phyloP scores from a whole-genome alignment of 2,888 invertebrate species.

The Temnothorax rugatulus region DNA sequence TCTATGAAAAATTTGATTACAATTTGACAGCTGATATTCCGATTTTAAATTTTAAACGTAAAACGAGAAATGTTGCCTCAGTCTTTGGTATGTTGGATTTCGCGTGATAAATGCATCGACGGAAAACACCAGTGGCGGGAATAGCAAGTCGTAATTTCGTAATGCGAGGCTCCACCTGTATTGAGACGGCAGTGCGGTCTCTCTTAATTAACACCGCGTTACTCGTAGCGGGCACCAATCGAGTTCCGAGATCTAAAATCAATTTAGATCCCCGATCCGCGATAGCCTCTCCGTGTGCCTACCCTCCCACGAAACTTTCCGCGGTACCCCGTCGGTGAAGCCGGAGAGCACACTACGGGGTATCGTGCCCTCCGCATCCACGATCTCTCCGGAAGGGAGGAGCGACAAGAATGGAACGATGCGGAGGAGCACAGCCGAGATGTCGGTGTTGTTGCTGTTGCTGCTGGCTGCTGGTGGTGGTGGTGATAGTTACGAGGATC shows the following conservation, averaged over 20 bases:
- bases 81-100: neutral
- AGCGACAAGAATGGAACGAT: constrained; percentile 29
- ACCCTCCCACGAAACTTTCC: constrained; percentile 53
- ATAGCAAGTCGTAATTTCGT: constrained; percentile 69
- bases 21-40: neutral
- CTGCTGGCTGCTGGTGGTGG: constrained; percentile 45
- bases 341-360: constrained; percentile 46
- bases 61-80: neutral
- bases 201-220: constrained; percentile 81
- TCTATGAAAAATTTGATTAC: neutral
- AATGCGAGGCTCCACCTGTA: constrained; percentile 75
- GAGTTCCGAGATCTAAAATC: constrained; percentile 81
- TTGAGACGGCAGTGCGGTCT: constrained; percentile 79
- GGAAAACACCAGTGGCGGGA: constrained; percentile 3
- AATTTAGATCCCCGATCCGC: constrained; percentile 79
- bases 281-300: constrained; percentile 71
- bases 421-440: constrained; percentile 9
- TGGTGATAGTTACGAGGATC: constrained; percentile 72
- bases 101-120: neutral
- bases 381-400: constrained; percentile 55
- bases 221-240: constrained; percentile 77
- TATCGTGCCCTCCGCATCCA: constrained; percentile 34
- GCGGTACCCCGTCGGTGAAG: constrained; percentile 37
- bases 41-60: too few relatives aligned
- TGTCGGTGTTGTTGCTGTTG: constrained; percentile 6